Percentiles rank a stretch among this genome's conserved stretches.
Evolutionary conservation across 2,113 vertebrate genomes (phyloP).

Genomic region (Herpetotheres cachinnans): DNA sequence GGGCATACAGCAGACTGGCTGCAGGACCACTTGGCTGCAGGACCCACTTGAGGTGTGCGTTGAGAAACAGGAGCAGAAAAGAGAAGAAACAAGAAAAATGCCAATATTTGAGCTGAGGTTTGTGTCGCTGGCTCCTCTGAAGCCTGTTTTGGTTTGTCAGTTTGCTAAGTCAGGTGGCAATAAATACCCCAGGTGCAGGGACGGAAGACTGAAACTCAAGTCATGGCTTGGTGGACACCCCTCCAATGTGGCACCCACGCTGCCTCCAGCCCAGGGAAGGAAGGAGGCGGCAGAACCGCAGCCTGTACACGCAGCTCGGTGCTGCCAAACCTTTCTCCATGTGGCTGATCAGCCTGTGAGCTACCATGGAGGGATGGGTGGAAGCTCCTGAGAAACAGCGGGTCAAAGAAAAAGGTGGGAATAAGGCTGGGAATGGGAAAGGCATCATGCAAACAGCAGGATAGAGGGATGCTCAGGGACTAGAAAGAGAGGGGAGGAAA

Average conservation of each 20-base stretch:
- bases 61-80: not conserved
- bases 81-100: not conserved
- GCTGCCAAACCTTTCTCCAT: not conserved
- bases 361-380: not conserved
- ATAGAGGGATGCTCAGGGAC: not conserved
- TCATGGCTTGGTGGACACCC: not conserved
- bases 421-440: not conserved
- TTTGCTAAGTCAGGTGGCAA: not conserved
- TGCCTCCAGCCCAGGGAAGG: not conserved
- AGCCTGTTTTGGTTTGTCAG: not conserved
- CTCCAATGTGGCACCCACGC: fast-evolving
- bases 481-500: not conserved
- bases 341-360: not conserved
- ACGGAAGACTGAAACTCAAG: not conserved
- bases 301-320: not conserved
- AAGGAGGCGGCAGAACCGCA: not conserved
- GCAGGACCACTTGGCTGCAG: not conserved
- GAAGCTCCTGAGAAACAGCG: not conserved
- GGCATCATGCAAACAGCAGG: not conserved
- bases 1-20: not conserved
- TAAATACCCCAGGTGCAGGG: no score
- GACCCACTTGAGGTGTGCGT: not conserved
- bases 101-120: not conserved
- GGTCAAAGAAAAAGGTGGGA: not conserved
- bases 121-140: not conserved